These are phyloP conservation scores for Saguinus midas DNA, from an alignment of 2,113 vertebrate species.

Conservation along the genomic window DNA sequence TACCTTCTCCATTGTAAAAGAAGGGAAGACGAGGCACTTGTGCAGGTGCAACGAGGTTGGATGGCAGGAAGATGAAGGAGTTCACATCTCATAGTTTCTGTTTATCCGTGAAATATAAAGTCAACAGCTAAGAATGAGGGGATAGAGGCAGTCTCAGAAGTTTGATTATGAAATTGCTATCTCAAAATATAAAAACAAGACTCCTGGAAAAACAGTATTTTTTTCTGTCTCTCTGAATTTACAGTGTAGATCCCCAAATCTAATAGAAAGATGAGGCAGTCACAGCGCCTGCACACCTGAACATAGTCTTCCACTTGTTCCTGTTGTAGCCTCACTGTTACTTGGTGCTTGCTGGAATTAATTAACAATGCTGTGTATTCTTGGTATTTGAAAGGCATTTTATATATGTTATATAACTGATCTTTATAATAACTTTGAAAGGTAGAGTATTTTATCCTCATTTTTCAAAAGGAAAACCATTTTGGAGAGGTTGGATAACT, in stretches of 20 bases:
- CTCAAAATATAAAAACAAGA: not conserved
- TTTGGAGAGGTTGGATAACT: not conserved
- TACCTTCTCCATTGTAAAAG: not conserved
- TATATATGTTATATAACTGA: not conserved
- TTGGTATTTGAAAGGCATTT: not conserved
- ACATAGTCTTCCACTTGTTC: not conserved
- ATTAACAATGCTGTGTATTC: not conserved
- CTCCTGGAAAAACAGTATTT: not conserved
- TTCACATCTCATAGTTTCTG: not conserved
- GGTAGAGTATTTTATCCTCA: not conserved
- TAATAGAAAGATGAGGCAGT: not conserved
- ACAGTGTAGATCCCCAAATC: not conserved
- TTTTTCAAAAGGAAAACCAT: not conserved
- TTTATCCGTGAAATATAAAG: not conserved
- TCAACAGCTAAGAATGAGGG: not conserved
- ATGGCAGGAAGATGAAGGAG: not conserved
- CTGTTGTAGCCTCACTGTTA: not conserved
- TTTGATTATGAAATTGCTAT: not conserved
- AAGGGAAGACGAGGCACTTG: too few species aligned
- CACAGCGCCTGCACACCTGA: too few species aligned
- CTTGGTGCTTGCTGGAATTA: not conserved
- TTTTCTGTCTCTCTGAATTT: not conserved
- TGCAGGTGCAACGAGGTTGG: not conserved
- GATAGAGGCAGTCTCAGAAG: not conserved
- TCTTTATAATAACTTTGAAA: not conserved